Conservation (phyloP, 2,113 vertebrate genomes). For the Eulemur rufifrons region DNA sequence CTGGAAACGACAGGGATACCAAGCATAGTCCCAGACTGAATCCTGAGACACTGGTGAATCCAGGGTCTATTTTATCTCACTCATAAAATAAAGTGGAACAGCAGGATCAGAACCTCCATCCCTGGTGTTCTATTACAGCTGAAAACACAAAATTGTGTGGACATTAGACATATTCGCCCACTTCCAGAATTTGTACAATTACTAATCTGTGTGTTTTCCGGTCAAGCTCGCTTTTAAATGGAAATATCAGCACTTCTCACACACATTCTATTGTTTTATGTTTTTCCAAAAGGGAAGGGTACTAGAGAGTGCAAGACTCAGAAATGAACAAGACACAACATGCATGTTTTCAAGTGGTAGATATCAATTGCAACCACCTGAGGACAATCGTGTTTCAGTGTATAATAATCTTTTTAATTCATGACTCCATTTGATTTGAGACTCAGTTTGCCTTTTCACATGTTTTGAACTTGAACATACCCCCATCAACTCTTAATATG, state of each 20-base stretch:
- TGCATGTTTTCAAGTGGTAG: not conserved
- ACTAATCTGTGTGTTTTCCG: not conserved
- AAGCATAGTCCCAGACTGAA: not conserved
- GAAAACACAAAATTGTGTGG: not conserved
- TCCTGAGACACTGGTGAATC: not conserved
- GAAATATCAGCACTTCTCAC: not conserved
- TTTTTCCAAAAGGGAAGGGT: not conserved
- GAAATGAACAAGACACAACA: not conserved
- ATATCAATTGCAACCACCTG: not conserved
- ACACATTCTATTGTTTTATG: not conserved
- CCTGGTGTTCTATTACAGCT: not conserved
- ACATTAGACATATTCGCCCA: not conserved
- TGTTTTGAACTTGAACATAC: conserved; percentile 34
- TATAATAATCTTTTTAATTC: conserved; percentile 1
- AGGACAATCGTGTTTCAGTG: not conserved
- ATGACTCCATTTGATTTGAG: conserved; percentile 35
- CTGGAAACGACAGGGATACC: not conserved
- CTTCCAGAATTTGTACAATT: not conserved
- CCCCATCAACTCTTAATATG: conserved; percentile 45
- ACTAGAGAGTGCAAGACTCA: not conserved
- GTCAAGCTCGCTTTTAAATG: not conserved
- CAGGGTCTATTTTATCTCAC: not conserved
- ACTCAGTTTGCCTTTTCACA: conserved; percentile 22
- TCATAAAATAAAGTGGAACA: not conserved
- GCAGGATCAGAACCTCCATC: not conserved